These are phyloP conservation scores for Lycodopsis pacificus DNA, from an alignment of 2,797 vertebrate species.

Conservation along the genomic window DNA sequence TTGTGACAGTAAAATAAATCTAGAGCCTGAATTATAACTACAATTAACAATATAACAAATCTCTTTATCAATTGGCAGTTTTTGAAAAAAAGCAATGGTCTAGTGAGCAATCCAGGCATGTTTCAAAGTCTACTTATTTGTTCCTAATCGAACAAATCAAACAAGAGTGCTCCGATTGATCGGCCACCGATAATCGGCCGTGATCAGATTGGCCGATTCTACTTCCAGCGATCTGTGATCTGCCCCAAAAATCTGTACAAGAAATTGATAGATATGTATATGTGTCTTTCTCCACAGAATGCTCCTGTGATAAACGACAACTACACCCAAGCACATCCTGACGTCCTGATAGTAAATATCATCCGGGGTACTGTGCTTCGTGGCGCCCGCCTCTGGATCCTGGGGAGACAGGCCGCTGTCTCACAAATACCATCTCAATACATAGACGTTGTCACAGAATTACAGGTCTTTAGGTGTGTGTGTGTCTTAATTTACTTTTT, in stretches of 20 bases:
- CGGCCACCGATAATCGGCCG: no score
- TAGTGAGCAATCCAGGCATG: background rate
- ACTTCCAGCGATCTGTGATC: background rate
- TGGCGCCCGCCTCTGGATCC: constrained; percentile 78
- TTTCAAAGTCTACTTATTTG: background rate
- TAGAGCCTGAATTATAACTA: background rate
- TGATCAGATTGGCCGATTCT: background rate
- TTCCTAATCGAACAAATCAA: background rate
- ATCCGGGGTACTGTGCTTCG: constrained; percentile 79
- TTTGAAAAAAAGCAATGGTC: background rate
- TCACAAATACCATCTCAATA: constrained; percentile 71
- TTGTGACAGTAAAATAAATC: background rate
- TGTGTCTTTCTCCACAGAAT: constrained; percentile 55
- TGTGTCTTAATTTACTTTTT: background rate
- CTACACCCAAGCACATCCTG: constrained; percentile 35
- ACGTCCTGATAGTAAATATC: constrained; percentile 80
- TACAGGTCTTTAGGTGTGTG: constrained; percentile 79
- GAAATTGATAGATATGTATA: background rate
- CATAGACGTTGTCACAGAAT: constrained; percentile 71
- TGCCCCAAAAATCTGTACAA: background rate
- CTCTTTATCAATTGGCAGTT: background rate
- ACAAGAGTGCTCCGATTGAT: background rate
- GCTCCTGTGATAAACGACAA: constrained; percentile 61
- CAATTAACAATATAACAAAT: background rate
- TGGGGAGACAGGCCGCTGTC: constrained; percentile 68